Base-by-base conservation (phyloP, 2,888 invertebrate species). In the Strigamia transsilvanica region DNA sequence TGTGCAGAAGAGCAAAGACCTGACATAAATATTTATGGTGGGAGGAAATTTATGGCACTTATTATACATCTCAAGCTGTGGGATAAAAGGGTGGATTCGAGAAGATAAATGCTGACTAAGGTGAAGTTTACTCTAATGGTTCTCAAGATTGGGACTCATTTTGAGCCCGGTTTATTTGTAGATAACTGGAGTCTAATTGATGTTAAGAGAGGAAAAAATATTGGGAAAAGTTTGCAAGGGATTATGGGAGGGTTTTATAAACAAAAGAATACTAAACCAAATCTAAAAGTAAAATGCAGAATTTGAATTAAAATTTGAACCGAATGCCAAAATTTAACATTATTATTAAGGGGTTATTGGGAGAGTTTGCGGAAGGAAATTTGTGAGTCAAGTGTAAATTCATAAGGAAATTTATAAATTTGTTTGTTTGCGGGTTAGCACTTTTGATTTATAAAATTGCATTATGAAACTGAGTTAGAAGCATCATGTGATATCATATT, bases 1-100 rank as follows among this genome's bases (percentile, higher is more conserved):
- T 73, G 73, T 32, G 73, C 27, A 32, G 56, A 56, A 56, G 56
- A 56, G 56, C 56, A 56, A 56, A 73, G 73, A 12, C 27, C 73
- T 73, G 73, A 73, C 73, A 73, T 73, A 73, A 73, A 73, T 73
- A 73, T 73, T 73, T 73, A 73, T 73, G 73, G 32, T 73, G 73
- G 73, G 32, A 32, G 56, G 73, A 73, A 73, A 73, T 73, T 73
- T 73, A 73, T 73, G 27, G 73, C 4, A 73, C 73, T 73, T 73
- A 73, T 73, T 73, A 73, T 73, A 73, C 73, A 32, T 73, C 32
- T 73, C 73, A 73, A 73, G 73, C 73, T 73, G 23, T 32, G 73
- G 73, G 73, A 73, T 73, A 73, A 73, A 73, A 73, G 73, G 73
- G 73, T 73, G 73, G 73, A 73, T 73, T 32, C 73, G 56, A 9